Base-by-base conservation (phyloP, 2,888 invertebrate species). In the Microchrysa polita region DNA sequence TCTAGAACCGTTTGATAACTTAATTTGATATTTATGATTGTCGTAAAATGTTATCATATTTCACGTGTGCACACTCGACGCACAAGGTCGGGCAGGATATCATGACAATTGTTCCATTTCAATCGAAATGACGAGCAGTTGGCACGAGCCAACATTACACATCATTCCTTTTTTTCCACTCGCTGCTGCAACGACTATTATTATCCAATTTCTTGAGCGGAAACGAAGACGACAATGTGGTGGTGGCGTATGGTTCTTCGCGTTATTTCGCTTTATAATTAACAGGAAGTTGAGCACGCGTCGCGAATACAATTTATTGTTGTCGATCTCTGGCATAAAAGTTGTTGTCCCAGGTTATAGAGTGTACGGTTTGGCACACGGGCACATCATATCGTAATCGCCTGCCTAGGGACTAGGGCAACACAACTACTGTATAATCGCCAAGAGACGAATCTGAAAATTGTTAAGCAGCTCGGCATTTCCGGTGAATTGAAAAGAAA, bases 271-370 rank as follows among this genome's bases (percentile, higher is more conserved):
- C n/a, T 80, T 79, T 78, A 83, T 83, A 84, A 83, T 82, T 82
- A 83, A 84, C 82, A 81, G 85, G 84, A 84, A 84, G 80, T 83
- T 78, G 80, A 81, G 82, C 85, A 84, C 84, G 85, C 84, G 84
- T 80, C 84, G 73, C 60, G 48, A 44, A n/a, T 60, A 44, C 40
- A 69, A 44, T 40, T n/a, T n/a, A n/a, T n/a, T n/a, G n/a, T n/a
- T 40, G 16, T 34, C 27, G 27, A 20, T 57, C 55, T 34, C n/a
- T n/a, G n/a, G 20, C 69, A 34, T 44, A 44, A 57, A 40, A 53
- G 14, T 52, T 14, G 27, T 69, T 69, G 55, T 55, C 55, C 22
- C 18, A 69, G 55, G 69, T 65, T 65, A 22, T 44, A 12, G n/a
- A n/a, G n/a, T n/a, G n/a, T n/a, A 48, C 22, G 18, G 12, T 42